phyloP scores from a whole-genome alignment of 2,797 vertebrate species.

The Neostethus bicornis region DNA sequence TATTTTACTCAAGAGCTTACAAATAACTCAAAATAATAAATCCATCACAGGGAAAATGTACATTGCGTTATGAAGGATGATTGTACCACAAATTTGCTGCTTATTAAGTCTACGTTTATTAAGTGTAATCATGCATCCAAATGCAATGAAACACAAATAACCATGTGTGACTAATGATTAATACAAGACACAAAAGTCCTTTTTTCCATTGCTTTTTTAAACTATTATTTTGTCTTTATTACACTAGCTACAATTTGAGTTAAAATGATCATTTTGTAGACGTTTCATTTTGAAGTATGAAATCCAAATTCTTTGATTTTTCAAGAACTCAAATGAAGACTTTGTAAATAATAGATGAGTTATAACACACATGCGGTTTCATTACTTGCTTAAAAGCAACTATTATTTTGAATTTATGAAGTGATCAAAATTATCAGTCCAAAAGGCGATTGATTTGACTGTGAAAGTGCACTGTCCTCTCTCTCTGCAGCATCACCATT shows the following conservation, averaged over 20 bases:
- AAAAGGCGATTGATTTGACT: constrained; percentile 54
- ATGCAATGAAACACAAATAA: neutral
- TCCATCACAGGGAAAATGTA: neutral
- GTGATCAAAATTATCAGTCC: neutral
- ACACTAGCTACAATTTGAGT: neutral
- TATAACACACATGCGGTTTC: no score
- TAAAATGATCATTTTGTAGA: neutral
- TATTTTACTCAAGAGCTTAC: neutral
- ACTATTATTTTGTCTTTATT: neutral
- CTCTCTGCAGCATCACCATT: constrained; percentile 60
- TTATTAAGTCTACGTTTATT: neutral
- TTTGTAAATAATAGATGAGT: no score
- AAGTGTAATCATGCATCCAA: neutral
- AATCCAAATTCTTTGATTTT: neutral
- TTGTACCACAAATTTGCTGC: neutral
- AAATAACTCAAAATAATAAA: neutral
- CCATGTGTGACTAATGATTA: neutral
- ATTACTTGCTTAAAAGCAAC: neutral
- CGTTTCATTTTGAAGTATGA: neutral
- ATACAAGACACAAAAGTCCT: neutral
- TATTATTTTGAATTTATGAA: neutral
- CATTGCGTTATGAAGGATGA: neutral
- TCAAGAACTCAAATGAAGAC: no score
- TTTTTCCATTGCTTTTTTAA: neutral
- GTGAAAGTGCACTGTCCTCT: constrained; percentile 33